Evolutionary conservation across 2,888 invertebrate species (phyloP).

Genomic region (Xylocampa areola): DNA sequence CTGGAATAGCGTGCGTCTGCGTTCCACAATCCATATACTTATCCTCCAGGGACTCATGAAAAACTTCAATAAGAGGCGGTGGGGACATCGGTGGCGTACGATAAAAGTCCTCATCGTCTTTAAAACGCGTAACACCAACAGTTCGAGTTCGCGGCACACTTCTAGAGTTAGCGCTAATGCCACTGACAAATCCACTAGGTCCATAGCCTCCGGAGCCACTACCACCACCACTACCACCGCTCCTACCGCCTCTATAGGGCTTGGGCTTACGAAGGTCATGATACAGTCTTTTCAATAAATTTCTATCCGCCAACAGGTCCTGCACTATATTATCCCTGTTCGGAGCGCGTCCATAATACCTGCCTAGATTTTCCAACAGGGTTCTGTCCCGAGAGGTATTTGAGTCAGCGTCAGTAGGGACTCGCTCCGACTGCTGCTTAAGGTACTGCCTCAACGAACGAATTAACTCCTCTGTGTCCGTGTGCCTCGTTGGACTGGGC

Average conservation of each 20-base stretch:
- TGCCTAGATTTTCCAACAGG: slow-evolving; percentile 91
- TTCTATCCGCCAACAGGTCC: slow-evolving; percentile 93
- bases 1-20: slow-evolving; percentile 91
- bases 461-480: slow-evolving; percentile 91
- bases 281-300: slow-evolving; percentile 92
- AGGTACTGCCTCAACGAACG: slow-evolving; percentile 91
- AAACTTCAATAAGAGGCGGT: slow-evolving; percentile 92
- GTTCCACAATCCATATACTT: slow-evolving; percentile 87
- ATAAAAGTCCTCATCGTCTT: slow-evolving; percentile 72
- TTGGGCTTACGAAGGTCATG: slow-evolving; percentile 93
- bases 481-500: slow-evolving; percentile 78
- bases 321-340: slow-evolving; percentile 93
- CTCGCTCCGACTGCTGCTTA: slow-evolving; percentile 78
- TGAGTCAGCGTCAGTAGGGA: slow-evolving; percentile 72
- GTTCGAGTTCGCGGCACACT: slow-evolving; percentile 71
- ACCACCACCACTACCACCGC: slow-evolving; percentile 80
- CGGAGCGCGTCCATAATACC: slow-evolving; percentile 91
- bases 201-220: slow-evolving; percentile 80
- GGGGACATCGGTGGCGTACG: slow-evolving; percentile 88
- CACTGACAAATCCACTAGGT: slow-evolving; percentile 76
- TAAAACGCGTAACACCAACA: slow-evolving; percentile 67
- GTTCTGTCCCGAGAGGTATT: slow-evolving; percentile 84
- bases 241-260: slow-evolving; percentile 82
- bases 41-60: slow-evolving; percentile 90
- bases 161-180: slow-evolving; percentile 76